phyloP scores from a whole-genome alignment of 2,888 invertebrate species.

The Seladonia tumulorum region DNA sequence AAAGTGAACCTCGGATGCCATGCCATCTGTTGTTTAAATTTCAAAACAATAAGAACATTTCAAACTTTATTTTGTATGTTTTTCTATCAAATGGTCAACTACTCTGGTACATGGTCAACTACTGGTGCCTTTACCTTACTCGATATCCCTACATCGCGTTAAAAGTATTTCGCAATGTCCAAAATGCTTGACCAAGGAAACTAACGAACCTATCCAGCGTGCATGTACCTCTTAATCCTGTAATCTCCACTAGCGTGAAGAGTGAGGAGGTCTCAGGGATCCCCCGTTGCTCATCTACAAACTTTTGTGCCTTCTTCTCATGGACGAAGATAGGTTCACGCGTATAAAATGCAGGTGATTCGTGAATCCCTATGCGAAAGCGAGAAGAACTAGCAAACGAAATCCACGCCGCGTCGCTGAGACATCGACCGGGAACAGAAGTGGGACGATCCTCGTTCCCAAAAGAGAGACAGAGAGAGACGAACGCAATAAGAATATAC shows the following conservation, averaged over 20 bases:
- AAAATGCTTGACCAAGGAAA: neutral
- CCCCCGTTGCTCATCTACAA: neutral
- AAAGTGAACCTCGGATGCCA: no score
- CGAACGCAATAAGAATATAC: conserved; percentile 9
- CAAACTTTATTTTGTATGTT: no score
- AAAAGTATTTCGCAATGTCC: neutral
- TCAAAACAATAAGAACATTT: no score
- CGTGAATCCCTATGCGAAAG: neutral
- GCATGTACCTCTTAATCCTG: neutral
- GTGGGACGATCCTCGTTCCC: neutral
- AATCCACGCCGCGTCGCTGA: neutral
- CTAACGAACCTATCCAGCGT: neutral
- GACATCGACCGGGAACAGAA: neutral
- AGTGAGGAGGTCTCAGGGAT: neutral
- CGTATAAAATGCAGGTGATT: neutral
- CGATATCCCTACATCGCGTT: neutral
- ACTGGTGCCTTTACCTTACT: no score
- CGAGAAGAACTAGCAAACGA: conserved; percentile 24
- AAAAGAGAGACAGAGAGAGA: neutral
- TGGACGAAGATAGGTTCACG: no score
- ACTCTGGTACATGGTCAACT: no score
- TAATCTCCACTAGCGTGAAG: neutral
- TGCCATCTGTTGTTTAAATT: no score
- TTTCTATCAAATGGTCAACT: no score
- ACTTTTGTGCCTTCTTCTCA: neutral